Evolutionary conservation across 2,797 vertebrate species (phyloP).

Genomic region (Sebastes taczanowskii): DNA sequence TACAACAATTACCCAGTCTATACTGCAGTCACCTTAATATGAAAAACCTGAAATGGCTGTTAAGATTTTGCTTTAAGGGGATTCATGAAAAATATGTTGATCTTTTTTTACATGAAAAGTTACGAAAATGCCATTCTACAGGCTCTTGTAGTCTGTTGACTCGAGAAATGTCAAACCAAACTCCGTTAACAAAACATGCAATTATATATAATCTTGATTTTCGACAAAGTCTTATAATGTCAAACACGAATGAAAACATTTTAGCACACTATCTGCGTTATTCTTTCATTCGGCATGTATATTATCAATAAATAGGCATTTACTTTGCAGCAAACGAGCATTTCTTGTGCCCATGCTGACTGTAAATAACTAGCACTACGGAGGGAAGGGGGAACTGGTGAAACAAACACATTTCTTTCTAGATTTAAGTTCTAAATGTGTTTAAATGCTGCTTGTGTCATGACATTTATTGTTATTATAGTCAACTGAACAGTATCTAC

Average conservation of each 20-base stretch:
- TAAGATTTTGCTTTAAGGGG: background rate
- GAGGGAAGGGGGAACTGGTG: background rate
- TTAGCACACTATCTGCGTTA: fast-evolving
- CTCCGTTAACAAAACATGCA: background rate
- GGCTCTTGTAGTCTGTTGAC: background rate
- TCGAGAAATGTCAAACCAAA: background rate
- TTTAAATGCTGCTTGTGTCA: background rate
- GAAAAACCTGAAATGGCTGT: background rate
- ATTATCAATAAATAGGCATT: background rate
- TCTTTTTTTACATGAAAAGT: background rate
- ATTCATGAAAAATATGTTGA: background rate
- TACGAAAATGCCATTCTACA: background rate
- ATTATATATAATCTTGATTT: background rate
- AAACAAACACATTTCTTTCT: background rate
- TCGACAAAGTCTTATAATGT: fast-evolving
- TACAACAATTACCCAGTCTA: background rate
- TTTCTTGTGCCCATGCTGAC: background rate
- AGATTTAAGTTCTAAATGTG: background rate
- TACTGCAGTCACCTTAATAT: background rate
- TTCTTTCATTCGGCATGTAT: background rate
- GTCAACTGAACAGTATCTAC: too few species aligned
- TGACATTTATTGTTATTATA: fast-evolving
- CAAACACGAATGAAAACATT: too few species aligned
- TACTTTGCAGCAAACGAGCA: background rate
- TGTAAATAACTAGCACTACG: too few species aligned